phyloP scores from a whole-genome alignment of 1,140 invertebrate genomes.

The Brachionus koreanus region DNA sequence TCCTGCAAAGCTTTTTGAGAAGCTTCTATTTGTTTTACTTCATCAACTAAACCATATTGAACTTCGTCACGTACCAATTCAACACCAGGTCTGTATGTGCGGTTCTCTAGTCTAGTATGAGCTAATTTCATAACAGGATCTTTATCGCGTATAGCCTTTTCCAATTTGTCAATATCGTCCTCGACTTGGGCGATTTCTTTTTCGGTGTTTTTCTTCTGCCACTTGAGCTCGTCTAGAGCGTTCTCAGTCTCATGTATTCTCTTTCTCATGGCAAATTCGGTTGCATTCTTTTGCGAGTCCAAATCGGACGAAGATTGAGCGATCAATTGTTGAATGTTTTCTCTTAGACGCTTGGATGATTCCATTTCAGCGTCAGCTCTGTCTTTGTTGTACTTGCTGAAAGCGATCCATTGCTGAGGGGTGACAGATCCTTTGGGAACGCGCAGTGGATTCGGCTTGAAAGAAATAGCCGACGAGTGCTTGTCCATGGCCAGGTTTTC shows the following conservation, averaged over 20 bases:
- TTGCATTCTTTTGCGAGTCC: slow-evolving; percentile 68
- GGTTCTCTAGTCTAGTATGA: slow-evolving; percentile 59
- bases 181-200: slow-evolving; percentile 70
- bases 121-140: slow-evolving; percentile 54
- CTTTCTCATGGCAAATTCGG: slow-evolving; percentile 71
- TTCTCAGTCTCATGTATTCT: slow-evolving; percentile 78
- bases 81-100: slow-evolving; percentile 64
- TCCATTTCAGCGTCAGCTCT: slow-evolving; percentile 72
- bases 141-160: slow-evolving; percentile 53
- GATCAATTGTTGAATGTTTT: slow-evolving; percentile 68
- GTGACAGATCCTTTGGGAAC: slow-evolving; percentile 68
- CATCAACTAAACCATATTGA: slow-evolving; percentile 60
- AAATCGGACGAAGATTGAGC: slow-evolving; percentile 72
- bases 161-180: slow-evolving; percentile 56
- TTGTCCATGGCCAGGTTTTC: slow-evolving; percentile 68
- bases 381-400: slow-evolving; percentile 69
- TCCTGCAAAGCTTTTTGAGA: slow-evolving; percentile 56
- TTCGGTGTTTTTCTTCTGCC: slow-evolving; percentile 76
- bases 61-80: slow-evolving; percentile 75
- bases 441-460: slow-evolving; percentile 72
- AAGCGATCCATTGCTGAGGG: slow-evolving; percentile 75
- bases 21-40: slow-evolving; percentile 58
- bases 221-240: slow-evolving; percentile 75
- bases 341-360: slow-evolving; percentile 69
- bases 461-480: slow-evolving; percentile 71